A percentile compares a stretch with the other conserved stretches of the same genome.
These are phyloP conservation scores for Bembecia ichneumoniformis DNA, from an alignment of 2,888 invertebrate genomes.

Conservation along the genomic window DNA sequence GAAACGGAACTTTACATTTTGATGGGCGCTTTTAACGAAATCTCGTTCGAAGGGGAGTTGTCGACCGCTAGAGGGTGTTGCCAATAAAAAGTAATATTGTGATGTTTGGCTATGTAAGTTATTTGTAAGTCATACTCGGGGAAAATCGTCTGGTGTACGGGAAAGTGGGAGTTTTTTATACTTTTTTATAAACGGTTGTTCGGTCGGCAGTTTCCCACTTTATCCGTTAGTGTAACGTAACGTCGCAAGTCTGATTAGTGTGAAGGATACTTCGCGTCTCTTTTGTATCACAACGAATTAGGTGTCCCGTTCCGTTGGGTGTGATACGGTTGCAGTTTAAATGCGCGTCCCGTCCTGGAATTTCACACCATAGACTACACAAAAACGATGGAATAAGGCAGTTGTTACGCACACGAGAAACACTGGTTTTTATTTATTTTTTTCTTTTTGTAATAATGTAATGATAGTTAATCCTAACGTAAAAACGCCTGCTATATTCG, in stretches of 20 bases:
- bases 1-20: no score
- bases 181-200: constrained; percentile 19
- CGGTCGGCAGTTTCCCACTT: neutral
- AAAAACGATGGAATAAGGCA: no score
- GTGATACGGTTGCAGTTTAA: constrained; percentile 24
- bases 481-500: no score
- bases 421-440: no score
- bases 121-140: constrained; percentile 52
- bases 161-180: constrained; percentile 26
- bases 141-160: constrained; percentile 27
- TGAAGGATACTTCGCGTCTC: neutral
- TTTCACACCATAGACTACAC: no score
- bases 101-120: constrained; percentile 63
- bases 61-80: neutral
- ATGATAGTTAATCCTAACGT: no score
- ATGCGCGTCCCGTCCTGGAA: constrained; percentile 8
- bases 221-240: neutral
- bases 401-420: no score
- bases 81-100: constrained; percentile 27
- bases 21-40: no score
- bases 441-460: no score
- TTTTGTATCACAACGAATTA: constrained; percentile 46
- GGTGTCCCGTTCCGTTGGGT: constrained; percentile 24
- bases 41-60: no score
- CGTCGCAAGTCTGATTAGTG: neutral